phyloP scores from a whole-genome alignment of 1,140 invertebrate genomes.

The Augochlora pura region DNA sequence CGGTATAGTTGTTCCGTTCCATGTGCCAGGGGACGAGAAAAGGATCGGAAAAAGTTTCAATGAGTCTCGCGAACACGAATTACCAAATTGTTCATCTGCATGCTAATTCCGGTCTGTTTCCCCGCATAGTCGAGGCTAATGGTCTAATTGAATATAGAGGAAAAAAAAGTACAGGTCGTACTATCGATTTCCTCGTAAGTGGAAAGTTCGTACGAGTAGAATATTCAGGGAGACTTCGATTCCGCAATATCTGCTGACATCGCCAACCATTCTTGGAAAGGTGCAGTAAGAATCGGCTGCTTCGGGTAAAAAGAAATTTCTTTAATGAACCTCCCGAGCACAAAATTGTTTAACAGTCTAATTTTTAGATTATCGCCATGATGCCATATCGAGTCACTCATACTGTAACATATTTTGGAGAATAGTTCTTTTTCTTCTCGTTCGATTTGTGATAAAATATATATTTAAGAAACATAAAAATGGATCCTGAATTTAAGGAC shows the following conservation, averaged over 20 bases:
- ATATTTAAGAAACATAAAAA: too few relatives aligned
- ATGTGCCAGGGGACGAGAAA: too few relatives aligned
- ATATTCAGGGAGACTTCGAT: background rate
- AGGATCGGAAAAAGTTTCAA: background rate
- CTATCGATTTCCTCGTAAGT: background rate
- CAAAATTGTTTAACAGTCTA: too few relatives aligned
- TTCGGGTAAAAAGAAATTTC: background rate
- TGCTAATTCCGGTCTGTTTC: background rate
- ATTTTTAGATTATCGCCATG: too few relatives aligned
- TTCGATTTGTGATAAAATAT: too few relatives aligned
- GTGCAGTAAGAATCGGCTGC: background rate
- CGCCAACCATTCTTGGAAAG: background rate
- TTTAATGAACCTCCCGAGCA: constrained; percentile 21
- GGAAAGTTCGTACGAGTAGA: background rate
- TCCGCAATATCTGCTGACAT: background rate
- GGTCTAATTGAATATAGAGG: constrained; percentile 29
- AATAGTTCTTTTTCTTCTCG: too few relatives aligned
- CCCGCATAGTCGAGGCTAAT: background rate
- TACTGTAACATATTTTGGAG: too few relatives aligned
- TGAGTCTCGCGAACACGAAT: background rate
- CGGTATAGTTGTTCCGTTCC: too few relatives aligned
- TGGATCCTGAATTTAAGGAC: too few relatives aligned
- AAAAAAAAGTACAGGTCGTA: background rate
- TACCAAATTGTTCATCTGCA: constrained; percentile 6
- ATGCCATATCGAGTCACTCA: too few relatives aligned